A percentile compares a stretch with the other conserved stretches of the same genome.
phyloP scores from a whole-genome alignment of 2,797 vertebrate genomes.

The Sphenopsis melanotis region DNA sequence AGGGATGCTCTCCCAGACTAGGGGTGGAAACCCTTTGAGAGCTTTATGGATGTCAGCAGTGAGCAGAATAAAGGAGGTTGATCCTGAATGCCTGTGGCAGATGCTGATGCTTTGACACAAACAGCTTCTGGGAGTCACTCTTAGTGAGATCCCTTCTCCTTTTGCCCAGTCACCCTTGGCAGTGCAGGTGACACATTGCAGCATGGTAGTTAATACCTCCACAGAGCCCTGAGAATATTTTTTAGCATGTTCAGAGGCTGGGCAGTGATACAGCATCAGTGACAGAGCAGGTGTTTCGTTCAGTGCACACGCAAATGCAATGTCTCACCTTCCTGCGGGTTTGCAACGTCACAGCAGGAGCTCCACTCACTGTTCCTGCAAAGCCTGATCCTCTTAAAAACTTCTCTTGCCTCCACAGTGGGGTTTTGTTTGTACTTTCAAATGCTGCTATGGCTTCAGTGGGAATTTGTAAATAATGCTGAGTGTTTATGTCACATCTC shows the following conservation, averaged over 20 bases:
- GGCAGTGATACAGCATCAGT: neutral
- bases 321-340: neutral
- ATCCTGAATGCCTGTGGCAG: neutral
- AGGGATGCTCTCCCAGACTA: neutral
- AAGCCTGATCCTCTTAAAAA: neutral
- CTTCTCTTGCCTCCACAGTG: neutral
- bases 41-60: neutral
- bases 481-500: neutral
- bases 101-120: neutral
- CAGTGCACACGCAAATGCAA: rapidly evolving
- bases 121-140: rapidly evolving
- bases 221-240: neutral
- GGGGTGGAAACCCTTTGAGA: neutral
- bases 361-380: neutral
- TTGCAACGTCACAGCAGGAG: neutral
- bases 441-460: neutral
- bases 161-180: neutral
- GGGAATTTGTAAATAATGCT: neutral
- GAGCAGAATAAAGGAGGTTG: neutral
- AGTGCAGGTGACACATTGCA: neutral
- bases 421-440: neutral
- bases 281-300: neutral
- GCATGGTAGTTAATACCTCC: neutral
- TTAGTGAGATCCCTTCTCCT: neutral
- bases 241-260: neutral